Evolutionary conservation across 2,888 invertebrate genomes (phyloP).

Genomic region (Dicyrtomina minuta): DNA sequence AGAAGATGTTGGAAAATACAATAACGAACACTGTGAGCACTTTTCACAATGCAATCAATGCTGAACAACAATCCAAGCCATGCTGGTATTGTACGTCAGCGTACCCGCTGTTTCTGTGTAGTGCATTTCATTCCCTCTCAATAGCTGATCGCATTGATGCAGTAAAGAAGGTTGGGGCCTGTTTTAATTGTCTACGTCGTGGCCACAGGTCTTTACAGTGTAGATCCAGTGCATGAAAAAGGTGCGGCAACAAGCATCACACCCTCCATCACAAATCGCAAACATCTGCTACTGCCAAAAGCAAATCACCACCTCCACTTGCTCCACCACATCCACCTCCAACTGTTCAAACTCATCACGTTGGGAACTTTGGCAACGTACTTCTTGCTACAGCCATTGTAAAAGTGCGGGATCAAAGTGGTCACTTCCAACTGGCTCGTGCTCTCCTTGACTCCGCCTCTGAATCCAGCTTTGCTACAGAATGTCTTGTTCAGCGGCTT

Average conservation of each 20-base stretch:
- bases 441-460: constrained; percentile 20
- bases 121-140: background rate
- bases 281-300: background rate
- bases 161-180: background rate
- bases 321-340: background rate
- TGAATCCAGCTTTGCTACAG: constrained; percentile 10
- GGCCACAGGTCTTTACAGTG: background rate
- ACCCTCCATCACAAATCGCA: background rate
- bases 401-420: background rate
- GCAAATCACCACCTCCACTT: too few relatives aligned
- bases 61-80: too few relatives aligned
- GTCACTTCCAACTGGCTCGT: background rate
- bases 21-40: too few relatives aligned
- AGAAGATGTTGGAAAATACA: too few relatives aligned
- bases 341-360: background rate
- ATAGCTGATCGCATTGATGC: background rate
- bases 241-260: background rate
- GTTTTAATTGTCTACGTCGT: background rate
- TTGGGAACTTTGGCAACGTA: background rate
- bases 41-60: too few relatives aligned
- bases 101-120: background rate
- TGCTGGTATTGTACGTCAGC: too few relatives aligned
- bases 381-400: constrained; percentile 12
- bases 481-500: background rate
- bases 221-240: background rate